Percentiles rank a stretch among this genome's conserved stretches.
These are phyloP conservation scores for Phoebastria nigripes DNA, from an alignment of 2,797 vertebrate species.

Conservation along the genomic window DNA sequence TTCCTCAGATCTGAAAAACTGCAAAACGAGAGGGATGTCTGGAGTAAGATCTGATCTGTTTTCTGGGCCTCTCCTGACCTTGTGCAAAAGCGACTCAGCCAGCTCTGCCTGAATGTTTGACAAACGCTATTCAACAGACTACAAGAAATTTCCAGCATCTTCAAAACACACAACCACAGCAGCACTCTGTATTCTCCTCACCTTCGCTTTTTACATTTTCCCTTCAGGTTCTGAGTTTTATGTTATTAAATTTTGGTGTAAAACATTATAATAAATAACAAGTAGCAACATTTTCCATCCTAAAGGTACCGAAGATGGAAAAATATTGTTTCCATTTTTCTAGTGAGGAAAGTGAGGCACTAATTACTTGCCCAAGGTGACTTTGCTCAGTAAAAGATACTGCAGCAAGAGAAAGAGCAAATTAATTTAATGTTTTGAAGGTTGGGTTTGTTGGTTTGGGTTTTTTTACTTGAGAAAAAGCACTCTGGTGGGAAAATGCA, in stretches of 20 bases:
- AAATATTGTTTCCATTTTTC: constrained; percentile 22
- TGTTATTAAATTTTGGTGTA: constrained; percentile 7
- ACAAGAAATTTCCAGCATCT: not conserved
- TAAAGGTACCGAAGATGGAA: constrained; percentile 10
- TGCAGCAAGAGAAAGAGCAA: constrained; percentile 12
- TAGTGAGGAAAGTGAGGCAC: not conserved
- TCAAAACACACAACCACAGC: not conserved
- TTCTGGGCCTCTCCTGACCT: not conserved
- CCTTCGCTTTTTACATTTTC: not conserved
- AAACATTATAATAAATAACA: constrained; percentile 28
- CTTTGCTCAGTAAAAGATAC: constrained; percentile 10
- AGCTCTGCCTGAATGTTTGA: not conserved
- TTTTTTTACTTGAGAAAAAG: not conserved
- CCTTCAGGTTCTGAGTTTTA: not conserved
- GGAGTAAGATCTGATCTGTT: not conserved
- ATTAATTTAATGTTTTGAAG: constrained; percentile 18
- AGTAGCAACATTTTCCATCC: not conserved
- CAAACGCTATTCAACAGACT: not conserved
- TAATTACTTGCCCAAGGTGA: constrained; percentile 39
- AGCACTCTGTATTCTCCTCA: constrained; percentile 1
- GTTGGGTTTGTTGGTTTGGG: not conserved
- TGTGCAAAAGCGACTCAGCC: not conserved
- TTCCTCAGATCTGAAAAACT: not conserved
- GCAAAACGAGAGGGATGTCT: not conserved
- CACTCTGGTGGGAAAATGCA: not conserved